Base-by-base conservation (phyloP, 2,888 invertebrate species). In the Reticulitermes lucifugus region DNA sequence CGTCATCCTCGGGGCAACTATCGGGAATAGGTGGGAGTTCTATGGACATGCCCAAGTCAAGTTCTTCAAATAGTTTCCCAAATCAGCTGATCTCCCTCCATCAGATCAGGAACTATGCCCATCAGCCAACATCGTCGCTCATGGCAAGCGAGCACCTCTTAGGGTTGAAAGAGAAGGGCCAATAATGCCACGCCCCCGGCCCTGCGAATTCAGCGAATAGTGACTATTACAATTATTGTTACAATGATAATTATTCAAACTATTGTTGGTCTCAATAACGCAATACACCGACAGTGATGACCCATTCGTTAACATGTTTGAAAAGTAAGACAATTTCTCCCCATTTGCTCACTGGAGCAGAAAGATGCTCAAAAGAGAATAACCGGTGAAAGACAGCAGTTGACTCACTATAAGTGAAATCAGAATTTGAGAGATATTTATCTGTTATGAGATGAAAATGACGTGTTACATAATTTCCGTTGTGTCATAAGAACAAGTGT, bases 31-130 rank as follows among this genome's bases (percentile, higher is more conserved):
- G 88, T 46, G 88, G 88, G 9, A 88, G 88, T 75, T 88, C 88
- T 55, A 89, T 89, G 89, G 88, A 89, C 86, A 94, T 94, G 89
- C 92, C 92, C 86, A 93, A 94, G 1, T 93, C 94, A 88, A 94
- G 95, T 85, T 92, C 94, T 86, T 89, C 90, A 85, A 93, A 92
- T 90, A 92, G 93, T 82, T 98, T 98, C 91, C 98, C 98, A 86
- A 98, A 98, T 91, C 98, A 98, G 91, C 93, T 98, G 92, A 98
- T 98, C 91, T 97, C 98, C 88, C 93, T 98, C 88, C 98, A 98
- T 92, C 98, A 98, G 92, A 98, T 98, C 90, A 94, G 98, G 91
- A 98, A 98, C 91, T 98, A 98, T 91, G 97, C 97, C 87, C 97
- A 97, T 90, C 98, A 98, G 90, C 98, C 98, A 86, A 95, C 96